Base-by-base conservation (phyloP, 2,113 vertebrate genomes). In the Sceloporus tristichus region DNA sequence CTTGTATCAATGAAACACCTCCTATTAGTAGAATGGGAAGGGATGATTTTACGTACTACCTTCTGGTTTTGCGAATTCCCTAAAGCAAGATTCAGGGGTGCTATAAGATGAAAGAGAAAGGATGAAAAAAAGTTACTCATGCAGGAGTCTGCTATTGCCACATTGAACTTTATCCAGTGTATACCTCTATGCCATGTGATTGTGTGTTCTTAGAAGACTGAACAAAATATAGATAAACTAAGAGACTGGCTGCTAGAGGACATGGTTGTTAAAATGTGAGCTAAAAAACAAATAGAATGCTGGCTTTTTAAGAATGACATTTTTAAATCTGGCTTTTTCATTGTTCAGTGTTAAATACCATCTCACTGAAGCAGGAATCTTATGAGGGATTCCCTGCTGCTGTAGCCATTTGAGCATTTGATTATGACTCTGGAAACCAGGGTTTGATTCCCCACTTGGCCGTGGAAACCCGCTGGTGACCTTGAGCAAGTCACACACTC, bases 171-270 rank as follows among this genome's bases (percentile, higher is more conserved):
- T 71, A 71, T 71, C 68, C 68, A n/a, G 27, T 25, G 34, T 88
- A 88, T 91, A 65, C 78, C 78, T 95, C 95, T 89, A 71, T 87
- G 54, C 29, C 87, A 48, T 68, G 73, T 86, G 78, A 95, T 95
- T 92, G 92, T 97, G 94, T 93, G 74, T 92, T 65, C 91, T 91
- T 94, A 79, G 73, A 85, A 93, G 78, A 89, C 91, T 83, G 68
- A 6, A 16, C 92, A 82, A 88, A 94, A 94, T 87, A 94, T 87
- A 89, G 85, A 86, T 87, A 92, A 87, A 81, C 66, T 88, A 53
- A 91, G 88, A 53, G 91, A 92, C 88, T 85, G 54, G 23, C 56
- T 62, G 18, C 59, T 88, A 87, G 83, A 89, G 87, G 88, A 13
- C 18, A 0, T 85, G 71, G 70, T 90, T 54, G 34, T 78, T 90